Conservation (phyloP, 2,797 vertebrate species). For the Rhinatrema bivittatum region DNA sequence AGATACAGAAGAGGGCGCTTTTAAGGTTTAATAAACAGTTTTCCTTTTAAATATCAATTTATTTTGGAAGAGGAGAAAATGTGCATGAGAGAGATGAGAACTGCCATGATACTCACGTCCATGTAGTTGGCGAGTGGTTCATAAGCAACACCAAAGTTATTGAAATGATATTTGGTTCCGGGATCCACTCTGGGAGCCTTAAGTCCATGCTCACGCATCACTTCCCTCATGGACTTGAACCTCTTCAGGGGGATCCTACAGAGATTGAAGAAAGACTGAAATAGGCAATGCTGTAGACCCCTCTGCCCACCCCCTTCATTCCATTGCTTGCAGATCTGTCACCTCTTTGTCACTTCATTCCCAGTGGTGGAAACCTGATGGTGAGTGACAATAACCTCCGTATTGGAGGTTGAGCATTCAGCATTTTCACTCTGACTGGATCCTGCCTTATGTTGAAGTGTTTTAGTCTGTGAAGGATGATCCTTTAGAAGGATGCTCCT, state of each 20-base stretch:
- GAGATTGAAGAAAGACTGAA: background rate
- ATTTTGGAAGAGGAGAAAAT: no score
- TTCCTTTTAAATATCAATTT: no score
- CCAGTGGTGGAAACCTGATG: no score
- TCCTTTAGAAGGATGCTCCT: no score
- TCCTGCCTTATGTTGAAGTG: background rate
- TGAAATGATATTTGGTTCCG: constrained; percentile 44
- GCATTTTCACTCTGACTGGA: no score
- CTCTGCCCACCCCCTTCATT: background rate
- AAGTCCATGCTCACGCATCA: constrained; percentile 49
- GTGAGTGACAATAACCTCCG: background rate
- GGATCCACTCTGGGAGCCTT: constrained; percentile 38
- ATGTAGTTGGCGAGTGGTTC: constrained; percentile 63
- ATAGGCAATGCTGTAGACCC: no score
- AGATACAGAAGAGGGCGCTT: no score
- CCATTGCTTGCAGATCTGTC: background rate
- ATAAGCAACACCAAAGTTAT: constrained; percentile 8
- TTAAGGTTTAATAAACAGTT: no score
- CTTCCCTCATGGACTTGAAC: constrained; percentile 52
- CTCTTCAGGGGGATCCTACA: constrained; percentile 57
- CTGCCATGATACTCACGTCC: constrained; percentile 51
- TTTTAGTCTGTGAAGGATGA: background rate
- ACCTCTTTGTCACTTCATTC: background rate
- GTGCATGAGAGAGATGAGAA: no score
- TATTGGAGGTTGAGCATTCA: background rate